These are phyloP conservation scores for Sylvilagus bachmani DNA, from an alignment of 2,113 vertebrate genomes.

Conservation along the genomic window DNA sequence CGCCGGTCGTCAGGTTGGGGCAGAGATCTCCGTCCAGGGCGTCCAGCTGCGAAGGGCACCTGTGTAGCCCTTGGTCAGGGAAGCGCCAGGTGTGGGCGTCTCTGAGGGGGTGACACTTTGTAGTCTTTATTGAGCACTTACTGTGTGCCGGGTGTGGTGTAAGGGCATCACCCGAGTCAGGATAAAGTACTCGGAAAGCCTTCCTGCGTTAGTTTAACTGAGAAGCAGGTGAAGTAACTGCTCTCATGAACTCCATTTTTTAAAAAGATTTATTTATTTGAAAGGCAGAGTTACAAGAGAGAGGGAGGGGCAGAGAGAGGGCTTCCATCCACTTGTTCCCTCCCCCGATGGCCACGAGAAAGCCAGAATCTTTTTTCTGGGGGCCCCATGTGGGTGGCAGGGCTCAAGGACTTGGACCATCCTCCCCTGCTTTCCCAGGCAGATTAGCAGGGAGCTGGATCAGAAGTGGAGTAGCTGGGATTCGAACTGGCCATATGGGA, in stretches of 20 bases:
- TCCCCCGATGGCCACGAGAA: no score
- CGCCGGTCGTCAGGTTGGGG: not conserved
- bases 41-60: not conserved
- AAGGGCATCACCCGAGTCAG: not conserved
- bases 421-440: no score
- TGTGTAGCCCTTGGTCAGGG: not conserved
- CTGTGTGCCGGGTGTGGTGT: not conserved
- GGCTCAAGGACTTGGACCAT: no score
- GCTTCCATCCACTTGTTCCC: no score
- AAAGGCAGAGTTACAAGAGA: no score
- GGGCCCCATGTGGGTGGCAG: no score
- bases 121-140: not conserved
- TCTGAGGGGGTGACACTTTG: not conserved
- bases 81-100: not conserved
- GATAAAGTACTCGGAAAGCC: not conserved
- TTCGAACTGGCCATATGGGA: no score
- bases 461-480: no score
- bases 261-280: no score
- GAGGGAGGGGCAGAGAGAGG: no score
- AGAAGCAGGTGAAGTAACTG: not conserved
- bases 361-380: no score
- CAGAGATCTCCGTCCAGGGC: not conserved
- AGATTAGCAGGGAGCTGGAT: no score
- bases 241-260: not conserved
- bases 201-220: not conserved